Conservation (phyloP, 2,113 vertebrate genomes). For the Apodemus sylvaticus region DNA sequence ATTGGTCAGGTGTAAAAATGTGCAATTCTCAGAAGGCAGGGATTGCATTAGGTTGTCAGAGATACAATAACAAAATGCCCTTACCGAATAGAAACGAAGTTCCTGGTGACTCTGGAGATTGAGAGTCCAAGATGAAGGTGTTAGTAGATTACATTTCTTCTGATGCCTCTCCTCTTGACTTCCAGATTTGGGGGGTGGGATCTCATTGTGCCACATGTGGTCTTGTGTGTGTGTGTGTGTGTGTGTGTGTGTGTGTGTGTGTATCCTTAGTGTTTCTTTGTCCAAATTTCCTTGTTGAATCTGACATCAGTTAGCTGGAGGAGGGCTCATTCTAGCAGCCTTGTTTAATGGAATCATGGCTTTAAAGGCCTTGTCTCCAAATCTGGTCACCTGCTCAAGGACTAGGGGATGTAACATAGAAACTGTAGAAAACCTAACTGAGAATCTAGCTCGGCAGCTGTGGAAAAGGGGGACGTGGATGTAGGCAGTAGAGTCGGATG, state of each 20-base stretch:
- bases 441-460: not conserved
- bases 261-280: not conserved
- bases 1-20: not conserved
- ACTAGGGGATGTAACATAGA: not conserved
- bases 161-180: not conserved
- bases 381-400: not conserved
- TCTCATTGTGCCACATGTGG: not conserved
- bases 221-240: not conserved
- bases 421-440: not conserved
- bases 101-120: not conserved
- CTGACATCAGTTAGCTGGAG: not conserved
- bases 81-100: not conserved
- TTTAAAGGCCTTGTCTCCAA: not conserved
- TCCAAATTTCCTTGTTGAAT: not conserved
- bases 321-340: not conserved
- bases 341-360: not conserved
- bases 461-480: not conserved
- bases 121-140: not conserved
- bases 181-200: rapidly evolving
- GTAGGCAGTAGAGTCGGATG: not conserved
- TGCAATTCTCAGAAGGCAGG: not conserved
- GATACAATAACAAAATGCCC: not conserved
- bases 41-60: not conserved
- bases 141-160: not conserved
- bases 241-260: rapidly evolving